A percentile compares a stretch with the other conserved stretches of the same genome.
Conservation (phyloP, 2,797 vertebrate species). For the Polyboroides typus region DNA sequence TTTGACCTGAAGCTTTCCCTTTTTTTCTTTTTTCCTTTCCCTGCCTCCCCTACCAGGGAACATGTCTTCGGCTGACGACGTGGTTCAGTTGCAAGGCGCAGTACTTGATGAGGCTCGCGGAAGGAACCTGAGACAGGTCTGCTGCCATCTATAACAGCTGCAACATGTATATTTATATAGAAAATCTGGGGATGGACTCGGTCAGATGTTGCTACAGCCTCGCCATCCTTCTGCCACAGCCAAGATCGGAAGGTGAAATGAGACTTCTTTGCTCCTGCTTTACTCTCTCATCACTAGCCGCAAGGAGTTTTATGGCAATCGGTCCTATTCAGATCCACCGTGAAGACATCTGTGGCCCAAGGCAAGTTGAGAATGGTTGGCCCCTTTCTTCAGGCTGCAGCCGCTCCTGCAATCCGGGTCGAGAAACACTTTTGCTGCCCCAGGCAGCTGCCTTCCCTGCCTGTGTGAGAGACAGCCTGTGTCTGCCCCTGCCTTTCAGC, state of each 20-base stretch:
- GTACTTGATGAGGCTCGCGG: conserved; percentile 21
- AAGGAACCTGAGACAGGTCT: not conserved
- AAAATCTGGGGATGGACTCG: not conserved
- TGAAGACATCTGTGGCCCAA: not conserved
- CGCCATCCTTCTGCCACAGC: not conserved
- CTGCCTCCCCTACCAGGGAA: not conserved
- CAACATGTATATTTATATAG: not conserved
- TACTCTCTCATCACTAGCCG: not conserved
- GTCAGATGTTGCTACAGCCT: not conserved
- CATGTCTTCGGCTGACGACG: conserved; percentile 7
- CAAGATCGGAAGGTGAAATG: not conserved
- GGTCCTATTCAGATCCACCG: not conserved
- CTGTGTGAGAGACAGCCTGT: not conserved
- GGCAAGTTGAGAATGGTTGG: not conserved
- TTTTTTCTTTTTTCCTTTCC: conserved; percentile 2
- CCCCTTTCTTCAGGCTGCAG: not conserved
- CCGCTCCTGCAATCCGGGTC: too few relatives aligned
- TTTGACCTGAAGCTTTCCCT: conserved; percentile 77
- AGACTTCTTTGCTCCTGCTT: not conserved
- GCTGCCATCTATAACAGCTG: not conserved
- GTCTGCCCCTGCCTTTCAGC: not conserved
- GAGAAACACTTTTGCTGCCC: not conserved
- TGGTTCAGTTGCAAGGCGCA: conserved; percentile 62
- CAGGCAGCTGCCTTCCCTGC: not conserved
- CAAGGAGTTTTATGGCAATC: not conserved